Base-by-base conservation (phyloP, 2,113 vertebrate species). In the Barbus barbus region DNA sequence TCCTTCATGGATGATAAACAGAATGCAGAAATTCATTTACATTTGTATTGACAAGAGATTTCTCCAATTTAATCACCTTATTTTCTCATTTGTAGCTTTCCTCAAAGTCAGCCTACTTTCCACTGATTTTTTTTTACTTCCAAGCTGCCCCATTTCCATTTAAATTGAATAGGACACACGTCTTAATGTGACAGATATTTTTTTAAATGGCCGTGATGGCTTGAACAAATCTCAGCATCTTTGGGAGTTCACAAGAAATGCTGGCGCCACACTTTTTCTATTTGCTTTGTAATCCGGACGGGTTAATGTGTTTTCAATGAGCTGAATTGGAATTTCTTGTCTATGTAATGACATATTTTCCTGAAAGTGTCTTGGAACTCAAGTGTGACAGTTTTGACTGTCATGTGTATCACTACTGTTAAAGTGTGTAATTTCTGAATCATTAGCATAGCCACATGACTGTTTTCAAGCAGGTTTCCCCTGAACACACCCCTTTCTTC, bases 41-140 rank as follows among this genome's bases (percentile, higher is more conserved):
- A 88, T 84, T 78, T 82, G 85, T 84, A 88, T 84, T 80, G 76
- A 78, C 82, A 84, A 84, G 87, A 86, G 83, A 86, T 83, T 84
- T 80, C 81, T 84, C 79, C 74, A 85, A 67, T 82, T 88, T 79
- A 88, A 88, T 86, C 79, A 84, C 79, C 81, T 86, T 88, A 82
- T 80, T 82, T 79, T 78, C 76, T 78, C 48, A 74, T 86, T 84
- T 82, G 78, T 72, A 77, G 58, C 82, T 56, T 84, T 77, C 78
- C 58, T 84, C 78, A 81, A 86, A 88, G 77, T 80, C 81, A 81
- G 71, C 53, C 78, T 24, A 24, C 74, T 61, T 74, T 79, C 53
- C 2, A 31, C 38, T 28, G 16, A 3, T 38, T 38, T 77, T 48
- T 48, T 53, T 20, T n/a, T 41, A 11, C 11, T 22, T 53, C 26